Conservation (phyloP, 2,113 vertebrate species). For the Promerops cafer region DNA sequence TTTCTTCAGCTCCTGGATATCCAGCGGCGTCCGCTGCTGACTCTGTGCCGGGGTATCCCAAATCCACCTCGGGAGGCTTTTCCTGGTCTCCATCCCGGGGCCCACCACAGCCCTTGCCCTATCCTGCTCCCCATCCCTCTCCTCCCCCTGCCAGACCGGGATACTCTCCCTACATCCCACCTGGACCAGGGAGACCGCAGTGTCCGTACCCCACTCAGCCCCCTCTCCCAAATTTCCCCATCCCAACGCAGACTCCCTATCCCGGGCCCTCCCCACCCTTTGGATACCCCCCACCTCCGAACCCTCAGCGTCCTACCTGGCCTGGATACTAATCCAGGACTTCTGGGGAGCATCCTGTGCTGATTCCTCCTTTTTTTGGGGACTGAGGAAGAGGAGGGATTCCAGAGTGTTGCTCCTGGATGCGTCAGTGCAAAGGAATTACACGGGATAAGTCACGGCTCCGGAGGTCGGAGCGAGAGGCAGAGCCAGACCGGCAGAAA, state of each 20-base stretch:
- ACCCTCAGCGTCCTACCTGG: conserved; percentile 69
- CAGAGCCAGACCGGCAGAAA: neutral
- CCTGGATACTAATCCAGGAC: conserved; percentile 55
- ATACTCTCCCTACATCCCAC: conserved; percentile 35
- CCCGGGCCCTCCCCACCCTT: conserved; percentile 26
- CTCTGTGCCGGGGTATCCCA: neutral
- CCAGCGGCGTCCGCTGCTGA: neutral
- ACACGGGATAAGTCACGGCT: neutral
- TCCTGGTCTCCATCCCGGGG: conserved; percentile 67
- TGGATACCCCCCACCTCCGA: conserved; percentile 58
- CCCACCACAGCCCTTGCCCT: neutral
- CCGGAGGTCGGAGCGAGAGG: neutral
- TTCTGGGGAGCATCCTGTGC: neutral
- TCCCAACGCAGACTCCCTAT: conserved; percentile 41
- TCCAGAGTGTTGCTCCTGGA: neutral
- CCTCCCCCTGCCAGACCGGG: conserved; percentile 1
- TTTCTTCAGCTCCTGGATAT: neutral
- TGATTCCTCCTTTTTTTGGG: neutral
- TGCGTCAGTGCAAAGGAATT: neutral
- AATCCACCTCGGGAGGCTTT: neutral
- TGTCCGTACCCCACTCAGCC: conserved; percentile 66
- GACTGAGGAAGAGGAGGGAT: neutral
- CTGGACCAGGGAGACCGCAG: neutral
- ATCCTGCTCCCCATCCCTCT: neutral
- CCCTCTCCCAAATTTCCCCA: conserved; percentile 44